Percentiles rank a stretch among this genome's conserved stretches.
Evolutionary conservation across 1,140 invertebrate genomes (phyloP).

Genomic region (Leptinotarsa defecta): DNA sequence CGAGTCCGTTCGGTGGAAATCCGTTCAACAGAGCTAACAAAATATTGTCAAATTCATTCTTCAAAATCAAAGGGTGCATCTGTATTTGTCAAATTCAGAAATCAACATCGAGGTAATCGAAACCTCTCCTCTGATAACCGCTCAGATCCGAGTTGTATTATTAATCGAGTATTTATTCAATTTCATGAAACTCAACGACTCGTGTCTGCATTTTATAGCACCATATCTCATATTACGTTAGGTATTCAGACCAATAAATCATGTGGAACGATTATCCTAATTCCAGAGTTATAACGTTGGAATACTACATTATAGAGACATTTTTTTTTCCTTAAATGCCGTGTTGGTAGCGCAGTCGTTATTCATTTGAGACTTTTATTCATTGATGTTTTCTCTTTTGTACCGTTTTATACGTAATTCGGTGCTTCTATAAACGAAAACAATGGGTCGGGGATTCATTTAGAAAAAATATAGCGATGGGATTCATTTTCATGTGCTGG

Average conservation of each 20-base stretch:
- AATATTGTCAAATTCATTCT: too few species aligned
- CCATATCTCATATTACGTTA: conserved; percentile 3
- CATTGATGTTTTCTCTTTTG: not conserved
- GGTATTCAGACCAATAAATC: conserved; percentile 1
- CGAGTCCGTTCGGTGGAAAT: too few species aligned
- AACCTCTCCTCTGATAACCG: too few species aligned
- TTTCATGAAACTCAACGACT: not conserved
- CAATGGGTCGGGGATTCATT: too few species aligned
- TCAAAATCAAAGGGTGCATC: too few species aligned
- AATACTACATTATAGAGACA: not conserved
- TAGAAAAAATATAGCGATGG: too few species aligned
- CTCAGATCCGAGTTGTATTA: not conserved
- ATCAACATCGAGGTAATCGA: too few species aligned
- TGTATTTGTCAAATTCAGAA: too few species aligned
- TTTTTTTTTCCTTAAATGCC: not conserved
- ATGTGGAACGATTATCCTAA: conserved; percentile 5
- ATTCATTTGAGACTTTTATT: not conserved
- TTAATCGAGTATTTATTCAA: not conserved
- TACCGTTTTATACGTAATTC: too few species aligned
- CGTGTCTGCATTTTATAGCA: not conserved
- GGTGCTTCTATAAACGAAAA: too few species aligned
- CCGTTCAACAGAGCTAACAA: too few species aligned
- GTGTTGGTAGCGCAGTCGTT: not conserved
- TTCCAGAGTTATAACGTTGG: not conserved
- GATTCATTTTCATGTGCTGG: too few species aligned